Percentiles rank a stretch among this genome's conserved stretches.
Evolutionary conservation across 2,797 vertebrate genomes (phyloP).

Genomic region (Karalla daura): DNA sequence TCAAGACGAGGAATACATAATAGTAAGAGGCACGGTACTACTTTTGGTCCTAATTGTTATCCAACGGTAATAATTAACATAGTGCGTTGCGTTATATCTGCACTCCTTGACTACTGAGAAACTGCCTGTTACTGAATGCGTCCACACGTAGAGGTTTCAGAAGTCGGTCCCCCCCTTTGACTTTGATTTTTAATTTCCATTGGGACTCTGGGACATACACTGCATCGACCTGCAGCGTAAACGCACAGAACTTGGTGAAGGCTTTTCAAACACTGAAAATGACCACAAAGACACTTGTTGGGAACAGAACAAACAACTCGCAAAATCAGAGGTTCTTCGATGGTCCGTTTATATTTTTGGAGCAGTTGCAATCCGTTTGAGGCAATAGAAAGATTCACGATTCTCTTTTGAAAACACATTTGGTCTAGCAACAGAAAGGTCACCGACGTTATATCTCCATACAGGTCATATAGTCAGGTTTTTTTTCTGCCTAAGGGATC

Average conservation of each 20-base stretch:
- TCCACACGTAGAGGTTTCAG: background rate
- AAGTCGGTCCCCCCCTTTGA: no score
- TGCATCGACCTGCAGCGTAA: background rate
- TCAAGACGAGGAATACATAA: no score
- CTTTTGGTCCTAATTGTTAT: no score
- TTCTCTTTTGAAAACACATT: conserved; percentile 84
- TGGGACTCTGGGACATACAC: no score
- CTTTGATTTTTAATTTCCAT: background rate
- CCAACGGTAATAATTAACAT: no score
- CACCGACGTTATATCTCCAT: conserved; percentile 78
- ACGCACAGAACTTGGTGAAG: background rate
- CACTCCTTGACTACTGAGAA: no score
- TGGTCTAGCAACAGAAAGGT: conserved; percentile 85
- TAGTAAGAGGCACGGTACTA: no score
- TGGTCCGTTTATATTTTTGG: conserved; percentile 86
- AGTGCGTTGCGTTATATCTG: no score
- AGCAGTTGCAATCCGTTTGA: conserved; percentile 87
- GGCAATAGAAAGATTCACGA: conserved; percentile 88
- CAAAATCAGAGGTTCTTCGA: conserved; percentile 71
- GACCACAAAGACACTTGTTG: conserved; percentile 9
- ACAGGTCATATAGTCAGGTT: conserved; percentile 79
- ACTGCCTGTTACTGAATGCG: conserved; percentile 30
- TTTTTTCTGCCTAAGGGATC: conserved; percentile 82
- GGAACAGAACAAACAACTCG: conserved; percentile 65
- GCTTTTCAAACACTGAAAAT: background rate